Percentiles rank a stretch among this genome's conserved stretches.
Conservation (phyloP, 2,797 vertebrate genomes). For the Dromococcyx pavoninus region DNA sequence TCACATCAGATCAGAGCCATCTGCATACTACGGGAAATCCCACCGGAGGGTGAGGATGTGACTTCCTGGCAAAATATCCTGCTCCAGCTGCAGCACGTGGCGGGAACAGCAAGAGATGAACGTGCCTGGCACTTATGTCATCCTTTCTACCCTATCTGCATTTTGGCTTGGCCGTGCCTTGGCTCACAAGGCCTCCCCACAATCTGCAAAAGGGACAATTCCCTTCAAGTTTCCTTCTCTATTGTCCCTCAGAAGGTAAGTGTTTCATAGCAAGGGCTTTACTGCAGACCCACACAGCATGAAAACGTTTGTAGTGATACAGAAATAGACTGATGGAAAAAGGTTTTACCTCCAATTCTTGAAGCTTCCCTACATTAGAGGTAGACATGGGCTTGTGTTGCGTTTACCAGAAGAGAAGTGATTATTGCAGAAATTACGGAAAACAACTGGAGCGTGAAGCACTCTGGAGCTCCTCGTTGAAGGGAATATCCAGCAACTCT, state of each 20-base stretch:
- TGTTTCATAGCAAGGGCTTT: background rate
- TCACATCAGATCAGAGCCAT: background rate
- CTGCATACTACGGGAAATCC: background rate
- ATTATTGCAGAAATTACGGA: background rate
- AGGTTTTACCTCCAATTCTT: background rate
- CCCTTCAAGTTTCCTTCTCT: background rate
- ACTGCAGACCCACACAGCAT: background rate
- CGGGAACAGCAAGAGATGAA: background rate
- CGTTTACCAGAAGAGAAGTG: conserved; percentile 1
- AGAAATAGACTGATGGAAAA: background rate
- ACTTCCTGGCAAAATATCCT: conserved; percentile 9
- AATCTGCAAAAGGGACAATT: background rate
- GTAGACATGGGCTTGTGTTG: background rate
- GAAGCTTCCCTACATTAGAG: background rate
- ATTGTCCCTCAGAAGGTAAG: background rate
- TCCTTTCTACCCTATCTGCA: background rate
- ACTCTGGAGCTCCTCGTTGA: background rate
- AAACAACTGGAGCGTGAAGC: background rate
- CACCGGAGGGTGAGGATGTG: background rate
- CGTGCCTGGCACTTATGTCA: accelerated
- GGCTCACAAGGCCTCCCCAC: background rate
- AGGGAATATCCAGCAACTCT: conserved; percentile 1
- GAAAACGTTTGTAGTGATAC: background rate
- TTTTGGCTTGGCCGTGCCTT: background rate
- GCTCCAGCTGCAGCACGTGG: background rate